Evolutionary conservation across 1,140 invertebrate genomes (phyloP), one percentile per base, ranked within the genome.

Genomic region (Limonius californicus): DNA sequence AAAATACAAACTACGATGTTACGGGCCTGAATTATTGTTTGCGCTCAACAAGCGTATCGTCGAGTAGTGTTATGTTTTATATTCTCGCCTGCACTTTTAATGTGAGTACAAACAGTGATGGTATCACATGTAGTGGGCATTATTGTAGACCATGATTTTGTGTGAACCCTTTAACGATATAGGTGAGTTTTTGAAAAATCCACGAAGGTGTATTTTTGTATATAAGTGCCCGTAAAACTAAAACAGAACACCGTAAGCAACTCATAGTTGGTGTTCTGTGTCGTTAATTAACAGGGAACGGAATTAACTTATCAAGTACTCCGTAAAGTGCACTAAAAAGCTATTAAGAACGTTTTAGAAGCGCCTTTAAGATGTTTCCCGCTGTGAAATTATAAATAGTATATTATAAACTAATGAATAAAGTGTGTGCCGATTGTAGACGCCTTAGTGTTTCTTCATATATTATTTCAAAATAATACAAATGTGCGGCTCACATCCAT

Each of bases 1-100:
- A 42, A 68, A 27, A 27, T 27, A 27, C 23, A 27, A 27, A 27
- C 9, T 27, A n/a, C 23, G 9, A 27, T 14, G 35, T 56, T 74
- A 67, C 72, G 70, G 70, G 58, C 67, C 72, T 74, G 72, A 71
- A 59, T 70, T 71, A 74, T 68, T 74, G 71, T 74, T 74, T 69
- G 70, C 64, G 72, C 63, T 71, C 71, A 72, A 61, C 66, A 61
- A 68, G 69, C 72, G 70, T 74, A 70, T 71, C 70, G 65, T 54
- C 32, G 18, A 15, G 18, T 53, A 14, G 42, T 56, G 53, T 15
- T 47, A 61, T 50, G 45, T 19, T 50, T 39, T 6, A 50, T 19
- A 50, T 50, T 50, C 45, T 50, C 45, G 8, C 7, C 45, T 50
- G 45, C 20, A 19, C 2, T 50, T 39, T 50, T 50, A 50, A 19